A percentile compares a stretch with the other conserved stretches of the same genome.
phyloP scores from a whole-genome alignment of 2,888 invertebrate species.

The Nomada fabriciana region DNA sequence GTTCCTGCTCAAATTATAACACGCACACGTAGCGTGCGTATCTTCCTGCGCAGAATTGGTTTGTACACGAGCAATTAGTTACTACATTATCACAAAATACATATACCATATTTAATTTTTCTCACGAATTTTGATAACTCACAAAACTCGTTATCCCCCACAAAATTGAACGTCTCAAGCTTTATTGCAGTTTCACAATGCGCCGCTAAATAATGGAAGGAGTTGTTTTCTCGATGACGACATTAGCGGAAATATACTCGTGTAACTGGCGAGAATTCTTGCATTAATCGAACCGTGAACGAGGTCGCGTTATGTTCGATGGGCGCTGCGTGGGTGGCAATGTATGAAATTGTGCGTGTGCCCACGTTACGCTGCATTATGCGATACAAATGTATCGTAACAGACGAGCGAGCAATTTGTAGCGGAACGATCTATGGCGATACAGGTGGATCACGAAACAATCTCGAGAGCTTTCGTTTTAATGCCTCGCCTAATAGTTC shows the following conservation, averaged over 20 bases:
- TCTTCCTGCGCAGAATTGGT: neutral
- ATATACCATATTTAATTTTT: no score
- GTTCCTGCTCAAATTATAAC: neutral
- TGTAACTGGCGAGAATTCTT: slow-evolving; percentile 37
- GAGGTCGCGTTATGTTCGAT: slow-evolving; percentile 56
- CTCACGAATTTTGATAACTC: neutral
- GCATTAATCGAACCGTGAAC: slow-evolving; percentile 59
- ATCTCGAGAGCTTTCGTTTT: neutral
- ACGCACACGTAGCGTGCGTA: neutral
- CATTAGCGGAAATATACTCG: slow-evolving; percentile 45
- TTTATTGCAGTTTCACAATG: neutral
- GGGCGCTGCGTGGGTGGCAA: slow-evolving; percentile 56
- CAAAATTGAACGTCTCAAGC: neutral
- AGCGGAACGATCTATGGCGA: slow-evolving; percentile 16
- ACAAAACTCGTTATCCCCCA: neutral
- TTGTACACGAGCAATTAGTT: neutral
- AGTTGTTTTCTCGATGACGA: slow-evolving; percentile 36
- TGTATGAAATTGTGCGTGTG: slow-evolving; percentile 54
- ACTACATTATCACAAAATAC: neutral
- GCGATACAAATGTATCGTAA: slow-evolving; percentile 49
- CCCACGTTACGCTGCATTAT: slow-evolving; percentile 43
- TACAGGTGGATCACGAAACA: slow-evolving; percentile 33
- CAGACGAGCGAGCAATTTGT: slow-evolving; percentile 31
- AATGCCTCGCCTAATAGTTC: neutral
- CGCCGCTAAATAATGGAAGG: neutral